Evolutionary conservation across 2,797 vertebrate species (phyloP).

Genomic region (Poecilia wingei): DNA sequence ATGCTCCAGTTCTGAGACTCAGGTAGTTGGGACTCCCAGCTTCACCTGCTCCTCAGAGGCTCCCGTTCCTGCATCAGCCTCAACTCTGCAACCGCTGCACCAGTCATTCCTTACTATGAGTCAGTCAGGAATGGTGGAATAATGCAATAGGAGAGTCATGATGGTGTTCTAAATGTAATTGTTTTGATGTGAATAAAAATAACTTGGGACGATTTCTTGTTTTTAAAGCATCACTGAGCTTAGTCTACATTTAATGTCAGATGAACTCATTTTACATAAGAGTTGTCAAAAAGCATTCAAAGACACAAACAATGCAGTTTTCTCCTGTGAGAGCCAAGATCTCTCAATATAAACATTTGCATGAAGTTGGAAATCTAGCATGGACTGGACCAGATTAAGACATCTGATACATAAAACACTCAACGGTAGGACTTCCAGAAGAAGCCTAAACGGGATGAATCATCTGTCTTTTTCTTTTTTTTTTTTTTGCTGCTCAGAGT

Average conservation of each 20-base stretch:
- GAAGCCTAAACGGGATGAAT: neutral
- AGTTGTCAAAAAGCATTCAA: neutral
- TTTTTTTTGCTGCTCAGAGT: neutral
- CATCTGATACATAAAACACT: neutral
- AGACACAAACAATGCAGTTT: neutral
- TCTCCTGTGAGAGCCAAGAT: neutral
- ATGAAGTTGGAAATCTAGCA: neutral
- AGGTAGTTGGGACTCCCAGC: neutral
- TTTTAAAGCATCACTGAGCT: neutral
- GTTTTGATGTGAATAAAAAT: neutral
- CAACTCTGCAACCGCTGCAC: neutral
- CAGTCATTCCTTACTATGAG: neutral
- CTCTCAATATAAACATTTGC: neutral
- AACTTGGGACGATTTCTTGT: neutral
- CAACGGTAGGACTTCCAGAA: neutral
- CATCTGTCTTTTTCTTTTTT: neutral
- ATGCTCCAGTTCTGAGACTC: slow-evolving; percentile 6
- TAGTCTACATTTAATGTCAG: neutral
- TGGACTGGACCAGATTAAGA: neutral
- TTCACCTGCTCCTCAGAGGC: slow-evolving; percentile 5
- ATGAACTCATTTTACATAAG: neutral
- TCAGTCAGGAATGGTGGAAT: neutral
- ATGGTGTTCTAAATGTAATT: neutral
- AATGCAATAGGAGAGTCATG: neutral
- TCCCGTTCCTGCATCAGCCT: neutral